A percentile compares a stretch with the other conserved stretches of the same genome.
These are phyloP conservation scores for Macrostomum lignano DNA, from an alignment of 1,140 invertebrate genomes.

Conservation along the genomic window DNA sequence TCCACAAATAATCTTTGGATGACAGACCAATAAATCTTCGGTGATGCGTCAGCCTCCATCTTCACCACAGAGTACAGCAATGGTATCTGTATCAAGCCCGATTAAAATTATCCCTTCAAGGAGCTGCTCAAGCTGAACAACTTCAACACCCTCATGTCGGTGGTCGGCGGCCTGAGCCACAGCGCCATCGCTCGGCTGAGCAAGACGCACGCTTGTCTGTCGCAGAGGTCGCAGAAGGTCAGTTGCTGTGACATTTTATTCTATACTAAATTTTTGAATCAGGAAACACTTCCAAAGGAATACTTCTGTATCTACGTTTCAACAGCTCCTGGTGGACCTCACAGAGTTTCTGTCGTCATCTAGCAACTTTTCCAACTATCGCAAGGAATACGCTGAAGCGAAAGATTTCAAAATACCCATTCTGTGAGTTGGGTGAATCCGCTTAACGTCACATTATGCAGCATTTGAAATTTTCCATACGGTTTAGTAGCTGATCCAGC, in stretches of 20 bases:
- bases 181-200: conserved; percentile 32
- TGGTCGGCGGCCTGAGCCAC: conserved; percentile 35
- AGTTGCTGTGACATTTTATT: conserved; percentile 6
- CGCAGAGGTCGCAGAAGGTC: conserved; percentile 30
- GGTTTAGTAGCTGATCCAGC: too few species aligned
- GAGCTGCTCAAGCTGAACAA: conserved; percentile 31
- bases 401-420: conserved; percentile 33
- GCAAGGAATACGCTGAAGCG: conserved; percentile 28
- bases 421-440: too few species aligned
- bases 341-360: conserved; percentile 32
- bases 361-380: conserved; percentile 33
- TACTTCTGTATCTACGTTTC: conserved; percentile 3
- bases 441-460: too few species aligned
- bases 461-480: too few species aligned
- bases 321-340: conserved; percentile 23
- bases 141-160: conserved; percentile 36
- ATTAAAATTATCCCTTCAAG: too few species aligned
- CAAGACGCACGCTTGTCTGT: conserved; percentile 31
- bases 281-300: too few species aligned
- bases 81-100: too few species aligned
- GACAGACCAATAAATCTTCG: too few species aligned
- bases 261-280: conserved; percentile 2
- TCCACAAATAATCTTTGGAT: too few species aligned
- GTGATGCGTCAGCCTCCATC: too few species aligned
- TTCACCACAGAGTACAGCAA: too few species aligned